Percentiles rank a stretch among this genome's conserved stretches.
Evolutionary conservation across 2,888 invertebrate genomes (phyloP).

Genomic region (Lasioglossum vierecki): DNA sequence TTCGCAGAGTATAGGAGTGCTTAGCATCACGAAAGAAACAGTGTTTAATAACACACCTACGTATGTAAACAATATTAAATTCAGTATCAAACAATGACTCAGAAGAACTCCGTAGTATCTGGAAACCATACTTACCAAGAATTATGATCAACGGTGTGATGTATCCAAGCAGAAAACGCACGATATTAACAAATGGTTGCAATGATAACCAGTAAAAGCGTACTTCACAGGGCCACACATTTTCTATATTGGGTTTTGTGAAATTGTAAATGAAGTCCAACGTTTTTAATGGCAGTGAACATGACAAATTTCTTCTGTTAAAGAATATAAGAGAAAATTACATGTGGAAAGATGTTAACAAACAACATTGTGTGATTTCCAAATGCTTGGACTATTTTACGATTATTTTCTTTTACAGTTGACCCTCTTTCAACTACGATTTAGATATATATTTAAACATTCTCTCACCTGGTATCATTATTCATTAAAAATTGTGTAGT

Average conservation of each 20-base stretch:
- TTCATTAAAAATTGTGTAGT: constrained; percentile 25
- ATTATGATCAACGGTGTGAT: constrained; percentile 79
- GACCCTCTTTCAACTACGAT: background rate
- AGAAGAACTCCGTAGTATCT: background rate
- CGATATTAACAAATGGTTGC: constrained; percentile 76
- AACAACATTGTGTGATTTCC: background rate
- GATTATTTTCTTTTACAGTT: background rate
- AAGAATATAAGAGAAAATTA: constrained; percentile 4
- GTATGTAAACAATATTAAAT: constrained; percentile 29
- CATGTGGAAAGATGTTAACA: background rate
- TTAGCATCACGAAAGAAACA: constrained; percentile 79
- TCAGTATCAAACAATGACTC: constrained; percentile 16
- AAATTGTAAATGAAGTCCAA: constrained; percentile 75
- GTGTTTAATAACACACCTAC: constrained; percentile 78
- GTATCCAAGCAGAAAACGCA: constrained; percentile 77
- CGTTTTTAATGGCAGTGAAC: constrained; percentile 70
- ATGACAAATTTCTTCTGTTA: constrained; percentile 56
- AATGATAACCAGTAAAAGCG: constrained; percentile 78
- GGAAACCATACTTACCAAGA: constrained; percentile 73
- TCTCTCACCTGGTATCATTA: constrained; percentile 55
- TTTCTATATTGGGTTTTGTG: constrained; percentile 69
- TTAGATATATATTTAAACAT: background rate
- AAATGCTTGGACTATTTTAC: background rate
- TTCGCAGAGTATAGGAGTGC: constrained; percentile 76
- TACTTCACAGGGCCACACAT: constrained; percentile 80